These are phyloP conservation scores for Thalassaphorura encarpata DNA, from an alignment of 1,140 invertebrate species.

Conservation along the genomic window DNA sequence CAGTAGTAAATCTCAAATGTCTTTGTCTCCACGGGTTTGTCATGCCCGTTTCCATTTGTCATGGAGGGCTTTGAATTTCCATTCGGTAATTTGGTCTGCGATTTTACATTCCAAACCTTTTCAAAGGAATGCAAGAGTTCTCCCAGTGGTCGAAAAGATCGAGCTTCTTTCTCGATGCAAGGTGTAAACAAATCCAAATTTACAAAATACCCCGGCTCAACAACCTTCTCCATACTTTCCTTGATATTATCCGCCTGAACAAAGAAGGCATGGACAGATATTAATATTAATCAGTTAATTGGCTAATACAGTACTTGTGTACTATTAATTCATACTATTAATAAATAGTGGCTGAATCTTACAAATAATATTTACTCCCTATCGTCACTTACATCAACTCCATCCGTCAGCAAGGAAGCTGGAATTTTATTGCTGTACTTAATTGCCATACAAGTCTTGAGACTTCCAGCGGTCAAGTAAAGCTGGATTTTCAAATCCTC, in stretches of 20 bases:
- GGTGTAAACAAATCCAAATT: slow-evolving; percentile 61
- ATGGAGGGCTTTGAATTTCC: background rate
- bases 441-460: slow-evolving; percentile 60
- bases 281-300: background rate
- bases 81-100: background rate
- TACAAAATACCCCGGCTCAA: slow-evolving; percentile 48
- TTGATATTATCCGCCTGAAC: slow-evolving; percentile 68
- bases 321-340: too few species aligned
- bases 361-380: too few species aligned
- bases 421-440: slow-evolving; percentile 53
- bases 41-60: slow-evolving; percentile 10
- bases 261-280: slow-evolving; percentile 7
- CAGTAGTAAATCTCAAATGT: slow-evolving; percentile 73
- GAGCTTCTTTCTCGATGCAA: slow-evolving; percentile 54
- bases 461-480: slow-evolving; percentile 68
- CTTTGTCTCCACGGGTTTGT: slow-evolving; percentile 23
- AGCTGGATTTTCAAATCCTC: slow-evolving; percentile 67
- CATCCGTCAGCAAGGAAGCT: slow-evolving; percentile 38
- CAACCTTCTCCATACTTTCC: slow-evolving; percentile 48
- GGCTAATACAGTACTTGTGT: too few species aligned
- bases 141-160: slow-evolving; percentile 57
- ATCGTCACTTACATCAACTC: slow-evolving; percentile 35
- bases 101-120: background rate
- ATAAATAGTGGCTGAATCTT: too few species aligned
- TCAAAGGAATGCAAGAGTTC: slow-evolving; percentile 51